Evolutionary conservation across 2,888 invertebrate species (phyloP).

Genomic region (Liodrosophila aerea): DNA sequence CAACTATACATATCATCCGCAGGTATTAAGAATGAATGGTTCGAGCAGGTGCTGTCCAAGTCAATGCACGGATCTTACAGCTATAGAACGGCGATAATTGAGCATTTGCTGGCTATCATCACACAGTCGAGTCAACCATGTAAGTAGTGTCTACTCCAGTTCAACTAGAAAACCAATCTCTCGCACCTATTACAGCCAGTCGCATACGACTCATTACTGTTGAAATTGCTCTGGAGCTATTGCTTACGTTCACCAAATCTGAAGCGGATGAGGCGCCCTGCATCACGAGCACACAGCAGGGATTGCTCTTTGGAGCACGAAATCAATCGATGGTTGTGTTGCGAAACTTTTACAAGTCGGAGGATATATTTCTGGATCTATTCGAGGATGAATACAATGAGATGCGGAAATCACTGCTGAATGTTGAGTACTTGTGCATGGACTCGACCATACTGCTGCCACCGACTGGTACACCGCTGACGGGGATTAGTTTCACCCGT

Average conservation of each 20-base stretch:
- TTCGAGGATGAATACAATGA: conserved; percentile 99
- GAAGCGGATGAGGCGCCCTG: conserved; percentile 69
- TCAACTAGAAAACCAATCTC: too few species aligned
- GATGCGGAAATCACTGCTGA: conserved; percentile 92
- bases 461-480: conserved; percentile 97
- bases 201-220: conserved; percentile 95
- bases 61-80: conserved; percentile 85
- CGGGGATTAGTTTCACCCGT: conserved; percentile 96
- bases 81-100: conserved; percentile 92
- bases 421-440: conserved; percentile 98
- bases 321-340: conserved; percentile 92
- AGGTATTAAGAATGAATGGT: conserved; percentile 92
- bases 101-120: conserved; percentile 92
- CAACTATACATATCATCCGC: conserved; percentile 31
- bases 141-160: conserved; percentile 72
- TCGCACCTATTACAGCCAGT: conserved; percentile 88
- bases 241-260: conserved; percentile 86
- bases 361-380: conserved; percentile 99
- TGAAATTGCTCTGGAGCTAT: conserved; percentile 92
- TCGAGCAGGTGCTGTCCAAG: conserved; percentile 89
- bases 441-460: conserved; percentile 97
- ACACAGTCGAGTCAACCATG: conserved; percentile 93
- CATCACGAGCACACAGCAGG: conserved; percentile 83
- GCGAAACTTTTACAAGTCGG: conserved; percentile 96
- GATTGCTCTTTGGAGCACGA: conserved; percentile 87